A percentile compares a stretch with the other conserved stretches of the same genome.
phyloP scores from a whole-genome alignment of 2,888 invertebrate species.

The Callyntrura guangdongensis region DNA sequence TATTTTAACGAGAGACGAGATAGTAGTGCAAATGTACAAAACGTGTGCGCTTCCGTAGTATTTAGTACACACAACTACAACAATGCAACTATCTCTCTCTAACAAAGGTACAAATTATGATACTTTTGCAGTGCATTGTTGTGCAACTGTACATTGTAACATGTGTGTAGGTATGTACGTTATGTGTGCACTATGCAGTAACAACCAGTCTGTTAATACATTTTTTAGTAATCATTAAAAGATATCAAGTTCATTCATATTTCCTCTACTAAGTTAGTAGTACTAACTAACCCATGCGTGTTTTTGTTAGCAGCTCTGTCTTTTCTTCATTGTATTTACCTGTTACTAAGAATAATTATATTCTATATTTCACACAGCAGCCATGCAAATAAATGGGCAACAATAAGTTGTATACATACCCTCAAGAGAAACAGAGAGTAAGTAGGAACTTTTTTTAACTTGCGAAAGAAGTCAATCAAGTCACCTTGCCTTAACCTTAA shows the following conservation, averaged over 20 bases:
- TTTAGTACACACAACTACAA: background rate
- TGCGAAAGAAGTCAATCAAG: conserved; percentile 59
- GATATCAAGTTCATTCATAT: conserved; percentile 4
- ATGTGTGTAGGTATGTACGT: background rate
- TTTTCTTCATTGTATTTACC: background rate
- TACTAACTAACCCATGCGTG: too few relatives aligned
- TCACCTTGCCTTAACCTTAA: conserved; percentile 61
- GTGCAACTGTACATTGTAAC: background rate
- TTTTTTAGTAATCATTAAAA: background rate
- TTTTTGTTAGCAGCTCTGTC: too few relatives aligned
- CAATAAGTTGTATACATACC: background rate
- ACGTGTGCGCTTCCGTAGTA: too few relatives aligned
- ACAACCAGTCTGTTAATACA: background rate
- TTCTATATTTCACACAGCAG: background rate
- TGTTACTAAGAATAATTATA: background rate
- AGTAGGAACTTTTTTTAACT: background rate
- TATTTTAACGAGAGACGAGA: too few relatives aligned
- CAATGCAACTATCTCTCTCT: background rate
- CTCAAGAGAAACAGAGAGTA: background rate
- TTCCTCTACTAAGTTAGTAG: too few relatives aligned
- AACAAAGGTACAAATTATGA: background rate
- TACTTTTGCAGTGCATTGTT: background rate
- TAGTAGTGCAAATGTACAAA: too few relatives aligned
- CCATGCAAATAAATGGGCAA: background rate
- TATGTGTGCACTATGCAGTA: background rate